Conservation (phyloP, 2,888 invertebrate species). For the Euphydryas editha region DNA sequence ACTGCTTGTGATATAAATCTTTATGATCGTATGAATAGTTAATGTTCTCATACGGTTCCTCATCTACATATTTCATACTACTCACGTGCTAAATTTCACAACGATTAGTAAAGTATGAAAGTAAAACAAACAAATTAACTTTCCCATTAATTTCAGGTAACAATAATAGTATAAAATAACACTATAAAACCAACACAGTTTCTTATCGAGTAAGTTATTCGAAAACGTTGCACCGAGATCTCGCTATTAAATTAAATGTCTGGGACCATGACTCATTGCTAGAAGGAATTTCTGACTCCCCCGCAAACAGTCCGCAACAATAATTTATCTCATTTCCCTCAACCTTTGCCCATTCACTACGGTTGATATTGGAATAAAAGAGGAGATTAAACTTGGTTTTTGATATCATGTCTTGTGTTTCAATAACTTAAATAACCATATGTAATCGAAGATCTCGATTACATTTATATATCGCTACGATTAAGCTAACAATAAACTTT, state of each 20-base stretch:
- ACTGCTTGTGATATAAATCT: too few species aligned
- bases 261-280: slow-evolving; percentile 14
- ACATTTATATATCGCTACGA: neutral
- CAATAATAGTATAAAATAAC: neutral
- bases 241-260: slow-evolving; percentile 13
- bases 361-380: slow-evolving; percentile 9
- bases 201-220: neutral
- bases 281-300: slow-evolving; percentile 14
- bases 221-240: neutral
- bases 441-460: neutral
- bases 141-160: neutral
- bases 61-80: too few species aligned
- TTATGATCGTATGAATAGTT: too few species aligned
- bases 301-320: slow-evolving; percentile 56
- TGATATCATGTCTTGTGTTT: neutral
- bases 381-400: slow-evolving; percentile 9
- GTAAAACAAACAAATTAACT: neutral
- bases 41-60: too few species aligned
- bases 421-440: neutral
- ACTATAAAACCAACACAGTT: neutral
- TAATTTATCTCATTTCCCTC: slow-evolving; percentile 79
- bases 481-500: neutral
- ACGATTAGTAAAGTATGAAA: neutral
- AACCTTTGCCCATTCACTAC: slow-evolving; percentile 18
- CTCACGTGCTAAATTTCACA: too few species aligned